These are phyloP conservation scores for Cylindroiulus punctatus DNA, from an alignment of 2,888 invertebrate genomes.

Conservation along the genomic window DNA sequence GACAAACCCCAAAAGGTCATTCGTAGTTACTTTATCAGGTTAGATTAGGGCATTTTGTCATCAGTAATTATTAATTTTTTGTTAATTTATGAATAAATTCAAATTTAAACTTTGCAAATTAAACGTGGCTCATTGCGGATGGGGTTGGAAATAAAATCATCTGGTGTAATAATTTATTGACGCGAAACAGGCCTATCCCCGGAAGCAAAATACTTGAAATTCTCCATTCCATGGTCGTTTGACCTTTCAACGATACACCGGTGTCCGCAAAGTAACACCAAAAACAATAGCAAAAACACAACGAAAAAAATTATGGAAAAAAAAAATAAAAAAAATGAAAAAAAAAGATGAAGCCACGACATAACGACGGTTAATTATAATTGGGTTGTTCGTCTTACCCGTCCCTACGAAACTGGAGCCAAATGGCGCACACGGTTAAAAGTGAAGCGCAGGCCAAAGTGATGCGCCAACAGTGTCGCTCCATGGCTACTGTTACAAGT, in stretches of 20 bases:
- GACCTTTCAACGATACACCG: not conserved
- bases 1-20: no score
- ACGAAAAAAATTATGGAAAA: not conserved
- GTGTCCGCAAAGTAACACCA: not conserved
- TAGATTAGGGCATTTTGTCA: no score
- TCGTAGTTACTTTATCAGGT: not conserved
- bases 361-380: not conserved
- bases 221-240: not conserved
- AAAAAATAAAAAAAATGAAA: no score
- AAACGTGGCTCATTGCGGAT: no score
- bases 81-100: no score
- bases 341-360: no score
- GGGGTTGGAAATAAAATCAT: not conserved
- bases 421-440: conserved; percentile 10
- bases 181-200: no score
- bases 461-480: conserved; percentile 24
- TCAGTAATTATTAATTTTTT: no score
- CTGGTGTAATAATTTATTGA: not conserved
- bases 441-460: not conserved
- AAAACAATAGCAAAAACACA: not conserved
- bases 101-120: no score
- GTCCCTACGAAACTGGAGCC: not conserved
- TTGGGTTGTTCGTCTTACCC: conserved; percentile 2
- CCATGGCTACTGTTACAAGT: not conserved
- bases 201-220: no score